phyloP scores from a whole-genome alignment of 2,113 vertebrate genomes.

The Galeopterus variegatus region DNA sequence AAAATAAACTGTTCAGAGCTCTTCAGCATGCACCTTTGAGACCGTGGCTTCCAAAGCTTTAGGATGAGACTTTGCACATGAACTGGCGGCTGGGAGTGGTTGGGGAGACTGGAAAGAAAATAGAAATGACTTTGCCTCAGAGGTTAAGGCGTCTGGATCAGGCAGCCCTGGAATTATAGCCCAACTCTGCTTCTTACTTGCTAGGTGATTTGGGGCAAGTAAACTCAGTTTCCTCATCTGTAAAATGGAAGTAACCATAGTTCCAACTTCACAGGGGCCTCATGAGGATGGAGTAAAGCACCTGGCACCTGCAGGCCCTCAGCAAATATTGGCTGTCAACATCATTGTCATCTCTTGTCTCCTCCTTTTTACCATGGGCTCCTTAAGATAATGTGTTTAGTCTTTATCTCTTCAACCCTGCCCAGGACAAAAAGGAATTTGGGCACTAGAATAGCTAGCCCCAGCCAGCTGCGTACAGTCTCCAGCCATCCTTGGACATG shows the following conservation, averaged over 20 bases:
- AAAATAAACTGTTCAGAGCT: constrained; percentile 26
- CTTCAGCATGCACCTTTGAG: neutral
- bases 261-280: neutral
- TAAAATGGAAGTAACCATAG: neutral
- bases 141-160: neutral
- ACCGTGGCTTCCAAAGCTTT: neutral
- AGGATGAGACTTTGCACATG: fast-evolving
- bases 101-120: neutral
- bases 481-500: fast-evolving
- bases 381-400: neutral
- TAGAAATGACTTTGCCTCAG: neutral
- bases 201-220: neutral
- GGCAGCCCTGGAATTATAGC: neutral
- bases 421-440: neutral
- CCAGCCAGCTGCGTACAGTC: neutral
- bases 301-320: neutral
- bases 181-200: neutral
- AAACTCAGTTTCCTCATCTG: neutral
- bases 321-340: neutral
- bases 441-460: neutral
- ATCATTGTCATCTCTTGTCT: neutral
- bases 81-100: neutral
- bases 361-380: neutral
- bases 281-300: neutral
- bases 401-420: neutral